Conservation (phyloP, 1,140 invertebrate genomes). For the Bicyclus anynana region DNA sequence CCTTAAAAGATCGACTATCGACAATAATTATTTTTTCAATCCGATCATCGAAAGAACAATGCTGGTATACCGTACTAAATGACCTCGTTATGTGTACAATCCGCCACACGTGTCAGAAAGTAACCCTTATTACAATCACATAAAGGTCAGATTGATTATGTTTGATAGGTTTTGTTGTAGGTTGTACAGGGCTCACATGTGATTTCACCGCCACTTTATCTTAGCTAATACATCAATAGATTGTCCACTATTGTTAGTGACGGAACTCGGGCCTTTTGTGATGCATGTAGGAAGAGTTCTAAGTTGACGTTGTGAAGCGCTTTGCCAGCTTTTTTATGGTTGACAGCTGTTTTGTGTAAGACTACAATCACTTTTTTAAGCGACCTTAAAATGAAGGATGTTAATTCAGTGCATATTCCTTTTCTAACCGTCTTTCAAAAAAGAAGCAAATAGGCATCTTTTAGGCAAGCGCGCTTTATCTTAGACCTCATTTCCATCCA, state of each 20-base stretch:
- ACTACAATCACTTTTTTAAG: background rate
- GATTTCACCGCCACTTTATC: conserved; percentile 44
- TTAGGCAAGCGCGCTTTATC: no score
- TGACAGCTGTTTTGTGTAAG: background rate
- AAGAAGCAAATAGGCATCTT: no score
- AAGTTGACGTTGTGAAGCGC: conserved; percentile 3
- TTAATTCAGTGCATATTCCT: no score
- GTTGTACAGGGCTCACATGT: conserved; percentile 26
- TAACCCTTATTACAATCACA: background rate
- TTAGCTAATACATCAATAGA: conserved; percentile 44
- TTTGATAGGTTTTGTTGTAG: background rate
- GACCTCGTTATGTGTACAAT: conserved; percentile 29
- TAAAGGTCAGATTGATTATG: background rate
- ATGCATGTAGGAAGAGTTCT: conserved; percentile 23
- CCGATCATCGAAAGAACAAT: conserved; percentile 39
- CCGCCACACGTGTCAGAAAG: background rate
- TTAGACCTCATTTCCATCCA: no score
- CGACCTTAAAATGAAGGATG: no score
- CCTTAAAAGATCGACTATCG: conserved; percentile 11
- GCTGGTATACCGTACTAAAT: conserved; percentile 22
- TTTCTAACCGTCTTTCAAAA: no score
- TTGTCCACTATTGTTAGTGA: conserved; percentile 43
- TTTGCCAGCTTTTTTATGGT: background rate
- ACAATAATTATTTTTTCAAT: conserved; percentile 40
- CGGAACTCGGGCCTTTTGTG: conserved; percentile 35